Percentiles rank a stretch among this genome's conserved stretches.
Evolutionary conservation across 2,113 vertebrate species (phyloP).

Genomic region (Columba janthina): DNA sequence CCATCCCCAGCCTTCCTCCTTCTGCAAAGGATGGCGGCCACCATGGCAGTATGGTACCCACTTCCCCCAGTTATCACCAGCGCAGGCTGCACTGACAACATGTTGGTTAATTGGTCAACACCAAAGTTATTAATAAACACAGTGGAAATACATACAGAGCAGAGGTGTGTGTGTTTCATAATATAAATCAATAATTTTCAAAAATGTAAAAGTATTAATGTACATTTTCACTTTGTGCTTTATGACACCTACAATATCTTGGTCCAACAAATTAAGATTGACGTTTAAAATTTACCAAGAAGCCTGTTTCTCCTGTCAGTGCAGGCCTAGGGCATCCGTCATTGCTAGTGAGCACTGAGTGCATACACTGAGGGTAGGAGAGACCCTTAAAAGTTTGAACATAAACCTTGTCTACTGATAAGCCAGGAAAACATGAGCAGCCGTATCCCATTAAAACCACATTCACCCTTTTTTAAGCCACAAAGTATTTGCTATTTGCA

Average conservation of each 20-base stretch:
- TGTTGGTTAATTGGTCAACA: neutral
- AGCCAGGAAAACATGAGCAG: neutral
- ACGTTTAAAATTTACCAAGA: conserved; percentile 36
- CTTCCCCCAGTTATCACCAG: neutral
- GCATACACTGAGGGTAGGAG: neutral
- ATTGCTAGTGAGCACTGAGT: neutral
- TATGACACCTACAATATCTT: neutral
- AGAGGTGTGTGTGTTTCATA: neutral
- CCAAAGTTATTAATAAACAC: neutral
- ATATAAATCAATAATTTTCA: neutral
- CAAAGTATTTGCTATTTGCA: conserved; percentile 23
- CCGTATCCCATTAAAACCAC: neutral
- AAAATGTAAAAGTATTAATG: neutral
- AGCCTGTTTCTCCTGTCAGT: conserved; percentile 7
- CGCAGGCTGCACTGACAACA: neutral
- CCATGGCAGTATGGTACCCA: rapidly evolving
- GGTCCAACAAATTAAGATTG: conserved; percentile 34
- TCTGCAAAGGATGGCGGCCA: neutral
- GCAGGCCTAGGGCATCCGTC: neutral
- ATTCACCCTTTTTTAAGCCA: conserved; percentile 20
- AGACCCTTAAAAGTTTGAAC: conserved; percentile 19
- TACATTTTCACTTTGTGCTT: neutral
- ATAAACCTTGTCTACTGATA: conserved; percentile 22
- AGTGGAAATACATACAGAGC: neutral
- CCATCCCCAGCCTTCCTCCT: neutral